Evolutionary conservation across 1,140 invertebrate species (phyloP), one percentile per base, ranked within the genome.

Genomic region (Neodiprion pinetum): DNA sequence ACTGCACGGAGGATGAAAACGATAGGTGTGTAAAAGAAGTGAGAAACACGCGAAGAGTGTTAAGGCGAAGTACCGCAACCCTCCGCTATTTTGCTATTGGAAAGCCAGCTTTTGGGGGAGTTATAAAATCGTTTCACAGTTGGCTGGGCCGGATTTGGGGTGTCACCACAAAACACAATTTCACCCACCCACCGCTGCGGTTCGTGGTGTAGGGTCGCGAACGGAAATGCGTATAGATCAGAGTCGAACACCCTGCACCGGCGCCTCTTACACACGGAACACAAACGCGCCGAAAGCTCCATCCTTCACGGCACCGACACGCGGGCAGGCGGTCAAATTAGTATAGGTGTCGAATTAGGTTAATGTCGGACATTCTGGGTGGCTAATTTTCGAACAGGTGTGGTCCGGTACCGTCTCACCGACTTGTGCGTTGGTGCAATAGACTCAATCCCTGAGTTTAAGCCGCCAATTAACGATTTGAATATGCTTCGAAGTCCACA

Each of bases 91-190:
- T 40, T 40, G 28, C 28, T 40, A 40, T 40, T 40, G 28, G 28
- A 40, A 40, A 40, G 28, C 28, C 28, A 40, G 28, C 28, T 40
- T 40, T 40, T 40, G 2, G 5, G 2, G 28, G 67, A 21, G 67
- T 21, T 69, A 47, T 47, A 21, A 21, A 61, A 61, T 69, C 5
- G 40, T 69, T 69, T 69, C 67, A 69, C 67, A 69, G 67, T 69
- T 14, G 67, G 67, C 23, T 69, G 67, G 7, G 12, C 21, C n/a
- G 40, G 67, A 69, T 69, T 69, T 69, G 40, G 40, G 67, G 67
- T 69, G 67, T 69, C 67, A 61, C 53, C 53, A 61, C 53, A 61
- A 61, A 61, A 61, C 53, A 61, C 53, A 17, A 12, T 61, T 17
- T 61, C n/a, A 17, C 53, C 8, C 53, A 61, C 53, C 53, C 53